Percentiles rank a stretch among this genome's conserved stretches.
These are phyloP conservation scores for Aculops lycopersici DNA, from an alignment of 1,140 invertebrate genomes.

Conservation along the genomic window DNA sequence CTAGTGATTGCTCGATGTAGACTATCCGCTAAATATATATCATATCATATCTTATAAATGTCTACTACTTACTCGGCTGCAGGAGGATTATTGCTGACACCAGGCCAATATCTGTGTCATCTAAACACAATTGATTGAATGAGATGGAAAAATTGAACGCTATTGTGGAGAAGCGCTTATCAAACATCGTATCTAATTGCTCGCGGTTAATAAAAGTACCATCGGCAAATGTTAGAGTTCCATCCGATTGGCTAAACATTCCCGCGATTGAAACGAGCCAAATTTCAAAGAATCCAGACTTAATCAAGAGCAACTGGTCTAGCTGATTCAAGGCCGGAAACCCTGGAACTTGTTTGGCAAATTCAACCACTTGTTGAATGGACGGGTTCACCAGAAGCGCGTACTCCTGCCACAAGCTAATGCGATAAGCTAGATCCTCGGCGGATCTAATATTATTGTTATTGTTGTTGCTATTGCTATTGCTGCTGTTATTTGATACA, in stretches of 20 bases:
- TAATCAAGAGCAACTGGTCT: constrained; percentile 70
- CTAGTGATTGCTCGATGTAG: neutral
- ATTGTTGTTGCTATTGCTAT: too few species aligned
- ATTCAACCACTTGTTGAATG: constrained; percentile 66
- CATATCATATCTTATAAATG: neutral
- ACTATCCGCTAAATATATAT: neutral
- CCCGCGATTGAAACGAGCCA: constrained; percentile 59
- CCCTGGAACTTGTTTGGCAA: constrained; percentile 60
- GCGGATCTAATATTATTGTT: too few species aligned
- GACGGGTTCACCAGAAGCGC: constrained; percentile 26
- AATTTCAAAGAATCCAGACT: constrained; percentile 80
- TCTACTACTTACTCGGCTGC: constrained; percentile 24
- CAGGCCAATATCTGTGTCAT: constrained; percentile 60
- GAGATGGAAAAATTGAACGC: constrained; percentile 21
- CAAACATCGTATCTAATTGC: constrained; percentile 65
- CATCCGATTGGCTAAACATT: constrained; percentile 30
- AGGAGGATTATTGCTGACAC: constrained; percentile 56
- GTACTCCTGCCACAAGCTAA: constrained; percentile 17
- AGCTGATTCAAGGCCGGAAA: constrained; percentile 58
- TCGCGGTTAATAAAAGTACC: constrained; percentile 48
- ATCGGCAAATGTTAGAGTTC: constrained; percentile 56
- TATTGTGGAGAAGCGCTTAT: constrained; percentile 48
- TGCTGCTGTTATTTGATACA: constrained; percentile 16
- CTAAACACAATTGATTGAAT: constrained; percentile 34
- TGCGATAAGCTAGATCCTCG: too few species aligned